Base-by-base conservation (phyloP, 2,888 invertebrate species). In the Diaperis boleti region DNA sequence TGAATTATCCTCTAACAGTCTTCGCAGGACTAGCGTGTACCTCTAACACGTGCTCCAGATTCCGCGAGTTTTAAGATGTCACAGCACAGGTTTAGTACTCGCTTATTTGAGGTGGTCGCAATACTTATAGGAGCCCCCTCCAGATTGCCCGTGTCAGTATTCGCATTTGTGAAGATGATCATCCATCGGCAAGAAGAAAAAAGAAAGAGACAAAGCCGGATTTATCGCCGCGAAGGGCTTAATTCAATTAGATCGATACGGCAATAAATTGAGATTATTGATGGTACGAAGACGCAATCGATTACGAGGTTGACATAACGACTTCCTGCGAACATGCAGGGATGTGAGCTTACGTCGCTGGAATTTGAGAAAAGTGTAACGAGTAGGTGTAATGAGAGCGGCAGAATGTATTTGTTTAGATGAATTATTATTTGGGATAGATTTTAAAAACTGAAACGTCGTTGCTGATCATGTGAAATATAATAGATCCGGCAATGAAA, bases 81-180 rank as follows among this genome's bases (percentile, higher is more conserved):
- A 73, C 70, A 69, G 68, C 70, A 71, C 74, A n/a, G n/a, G 73
- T 74, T 74, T 73, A 70, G 72, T 71, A 74, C 69, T 69, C 66
- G 71, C 72, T 73, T 71, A 72, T 70, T 72, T 71, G 66, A 72
- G 73, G 72, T 71, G 70, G 72, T 71, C 74, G 76, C 73, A 75
- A 76, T 78, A 78, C 77, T 78, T 77, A 76, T 78, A 78, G 69
- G 66, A 69, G 70, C 75, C 75, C 77, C 78, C 76, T 73, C 77
- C 75, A 69, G 44, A n/a, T 29, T 33, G 42, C 47, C 59, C 47
- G 55, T 60, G 64, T 59, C 59, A 66, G 66, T 67, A 68, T 70
- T 69, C 72, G 70, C 72, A 64, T 60, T 63, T 63, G 39, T 60
- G 64, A 64, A 60, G 64, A 64, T 60, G 60, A 44, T 60, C 60